Conservation (phyloP, 2,797 vertebrate genomes). For the Alauda arvensis region DNA sequence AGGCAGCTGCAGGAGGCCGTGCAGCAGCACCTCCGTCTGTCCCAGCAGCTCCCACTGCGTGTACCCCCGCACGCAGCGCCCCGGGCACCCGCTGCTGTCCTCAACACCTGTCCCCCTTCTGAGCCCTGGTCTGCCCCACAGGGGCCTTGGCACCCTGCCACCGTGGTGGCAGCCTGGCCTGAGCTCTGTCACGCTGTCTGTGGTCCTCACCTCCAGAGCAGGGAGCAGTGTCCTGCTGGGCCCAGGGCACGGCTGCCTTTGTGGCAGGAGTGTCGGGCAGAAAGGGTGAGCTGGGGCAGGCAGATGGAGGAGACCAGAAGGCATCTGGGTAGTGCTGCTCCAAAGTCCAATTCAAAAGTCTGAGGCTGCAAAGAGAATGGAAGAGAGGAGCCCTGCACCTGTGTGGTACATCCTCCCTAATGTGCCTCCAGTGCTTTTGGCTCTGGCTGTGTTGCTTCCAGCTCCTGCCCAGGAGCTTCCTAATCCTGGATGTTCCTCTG, state of each 20-base stretch:
- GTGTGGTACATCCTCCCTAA: not conserved
- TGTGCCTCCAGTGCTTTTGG: not conserved
- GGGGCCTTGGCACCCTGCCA: not conserved
- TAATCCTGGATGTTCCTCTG: not conserved
- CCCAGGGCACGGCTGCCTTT: not conserved
- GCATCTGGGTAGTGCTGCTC: not conserved
- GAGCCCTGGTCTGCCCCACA: not conserved
- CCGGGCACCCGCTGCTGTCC: accelerated
- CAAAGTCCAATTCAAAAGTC: not conserved
- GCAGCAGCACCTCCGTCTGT: accelerated
- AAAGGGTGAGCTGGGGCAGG: not conserved
- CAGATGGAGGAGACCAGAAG: not conserved
- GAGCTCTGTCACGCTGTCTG: not conserved
- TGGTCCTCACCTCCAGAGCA: not conserved
- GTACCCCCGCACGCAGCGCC: accelerated
- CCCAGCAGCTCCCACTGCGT: no score
- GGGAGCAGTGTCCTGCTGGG: not conserved
- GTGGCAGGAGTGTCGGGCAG: not conserved
- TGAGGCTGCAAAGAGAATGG: not conserved
- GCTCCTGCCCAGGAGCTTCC: not conserved
- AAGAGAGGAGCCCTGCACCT: not conserved
- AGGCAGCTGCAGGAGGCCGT: not conserved
- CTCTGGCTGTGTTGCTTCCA: not conserved
- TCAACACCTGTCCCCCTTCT: not conserved
- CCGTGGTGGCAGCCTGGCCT: not conserved